Evolutionary conservation across 30 jellyfish, hydroid and myxozoan species (phyloP), one percentile per base, ranked within the genome.

Genomic region (Turritopsis rubra): DNA sequence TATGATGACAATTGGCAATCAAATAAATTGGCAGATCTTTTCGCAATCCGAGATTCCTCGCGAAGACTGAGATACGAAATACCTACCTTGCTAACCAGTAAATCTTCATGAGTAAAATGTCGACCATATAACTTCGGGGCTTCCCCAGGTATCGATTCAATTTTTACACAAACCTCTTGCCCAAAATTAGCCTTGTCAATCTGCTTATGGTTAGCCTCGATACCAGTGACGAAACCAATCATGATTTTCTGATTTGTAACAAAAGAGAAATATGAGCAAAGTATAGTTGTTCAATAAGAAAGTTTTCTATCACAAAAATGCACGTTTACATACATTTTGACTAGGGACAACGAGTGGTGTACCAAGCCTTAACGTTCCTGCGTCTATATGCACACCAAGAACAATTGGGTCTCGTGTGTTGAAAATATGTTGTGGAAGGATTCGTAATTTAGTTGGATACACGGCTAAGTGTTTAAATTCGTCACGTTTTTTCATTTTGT

Each of bases 101-200:
- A 29, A 75, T 95, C 99, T 79, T 88, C 97, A 75, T 90, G 95
- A 22, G 97, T 92, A 79, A 95, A 95, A 83, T 95, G 99, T 52
- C 99, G 98, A 70, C 98, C 99, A 83, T 75, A 90, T 96, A 95
- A 85, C 71, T 75, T 83, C 21, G 99, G 99, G 5, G 99, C 97
- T 16, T 95, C 99, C 1, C 98, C 99, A 28, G 95, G 84, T 3
- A 88, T 75, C 23, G 97, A 83, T 24, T 90, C 99, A 74, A 95
- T 95, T 71, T 95, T 95, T 28, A 95, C 84, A 71, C 98, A 85
- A 41, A 95, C 97, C 76, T 95, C 99, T 79, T 91, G 98, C 18
- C 99, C 99, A 60, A 87, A 52, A 26, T 81, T 41, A 9, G 97
- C 98, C 74, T 84, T 90, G 1, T 95, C 99, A 88, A 88, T 65